A percentile compares a stretch with the other conserved stretches of the same genome.
Conservation (phyloP, 2,888 invertebrate species). For the Epicampocera succincta region DNA sequence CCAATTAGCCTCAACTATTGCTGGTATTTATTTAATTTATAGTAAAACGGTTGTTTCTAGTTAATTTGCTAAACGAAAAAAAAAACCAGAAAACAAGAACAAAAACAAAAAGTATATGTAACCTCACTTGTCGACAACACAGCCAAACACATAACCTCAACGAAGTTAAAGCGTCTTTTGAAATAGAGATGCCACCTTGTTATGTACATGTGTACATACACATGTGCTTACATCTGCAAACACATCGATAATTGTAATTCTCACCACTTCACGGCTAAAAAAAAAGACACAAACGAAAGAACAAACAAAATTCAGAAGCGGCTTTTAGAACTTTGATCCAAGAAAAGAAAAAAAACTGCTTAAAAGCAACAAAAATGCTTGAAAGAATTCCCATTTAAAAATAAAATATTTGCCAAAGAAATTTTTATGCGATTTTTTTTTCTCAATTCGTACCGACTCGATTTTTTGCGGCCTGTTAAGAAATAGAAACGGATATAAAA, state of each 20-base stretch:
- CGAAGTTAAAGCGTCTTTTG: conserved; percentile 41
- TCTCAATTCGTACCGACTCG: not conserved
- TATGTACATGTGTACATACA: too few relatives aligned
- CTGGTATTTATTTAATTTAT: conserved; percentile 43
- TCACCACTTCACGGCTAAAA: not conserved
- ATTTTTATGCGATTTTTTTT: conserved; percentile 27
- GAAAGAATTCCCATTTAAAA: conserved; percentile 57
- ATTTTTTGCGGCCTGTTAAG: not conserved
- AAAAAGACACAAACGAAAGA: not conserved
- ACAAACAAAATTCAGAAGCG: conserved; percentile 7
- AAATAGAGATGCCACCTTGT: conserved; percentile 54
- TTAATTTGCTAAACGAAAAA: conserved; percentile 32
- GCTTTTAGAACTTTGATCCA: conserved; percentile 51
- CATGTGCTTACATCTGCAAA: not conserved
- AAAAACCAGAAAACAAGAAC: conserved; percentile 1
- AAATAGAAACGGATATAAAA: conserved; percentile 48
- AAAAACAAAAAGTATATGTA: not conserved
- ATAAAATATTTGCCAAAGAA: conserved; percentile 53
- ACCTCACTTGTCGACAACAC: conserved; percentile 2
- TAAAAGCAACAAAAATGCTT: conserved; percentile 14
- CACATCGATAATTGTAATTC: conserved; percentile 14
- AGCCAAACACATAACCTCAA: conserved; percentile 26
- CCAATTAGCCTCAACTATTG: conserved; percentile 35
- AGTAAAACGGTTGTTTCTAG: conserved; percentile 40
- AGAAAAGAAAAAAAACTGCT: conserved; percentile 37